Percentiles rank a stretch among this genome's conserved stretches.
These are phyloP conservation scores for Escarpia spicata DNA, from an alignment of 2,888 invertebrate genomes.

Conservation along the genomic window DNA sequence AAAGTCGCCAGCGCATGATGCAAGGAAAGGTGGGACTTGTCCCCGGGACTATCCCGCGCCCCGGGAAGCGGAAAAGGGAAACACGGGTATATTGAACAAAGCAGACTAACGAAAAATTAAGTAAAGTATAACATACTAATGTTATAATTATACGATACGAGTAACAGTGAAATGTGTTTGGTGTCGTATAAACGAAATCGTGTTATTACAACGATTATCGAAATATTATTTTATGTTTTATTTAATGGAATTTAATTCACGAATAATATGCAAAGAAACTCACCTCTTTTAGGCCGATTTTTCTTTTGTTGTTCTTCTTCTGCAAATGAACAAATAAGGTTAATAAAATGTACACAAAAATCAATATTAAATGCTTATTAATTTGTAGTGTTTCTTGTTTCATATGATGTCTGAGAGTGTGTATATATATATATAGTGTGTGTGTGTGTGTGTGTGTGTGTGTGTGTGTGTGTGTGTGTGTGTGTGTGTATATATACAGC, in stretches of 20 bases:
- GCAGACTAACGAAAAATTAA: background rate
- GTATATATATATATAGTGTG: background rate
- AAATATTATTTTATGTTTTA: background rate
- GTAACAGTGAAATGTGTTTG: background rate
- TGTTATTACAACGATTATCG: background rate
- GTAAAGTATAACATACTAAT: background rate
- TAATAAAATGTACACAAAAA: background rate
- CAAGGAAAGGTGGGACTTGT: background rate
- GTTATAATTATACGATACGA: background rate
- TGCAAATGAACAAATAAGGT: background rate
- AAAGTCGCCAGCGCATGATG: background rate
- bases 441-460: background rate
- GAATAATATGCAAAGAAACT: background rate
- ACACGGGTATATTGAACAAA: background rate
- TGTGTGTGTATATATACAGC: background rate
- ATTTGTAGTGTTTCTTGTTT: background rate
- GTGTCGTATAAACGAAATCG: background rate
- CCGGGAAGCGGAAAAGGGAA: background rate
- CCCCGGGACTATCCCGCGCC: background rate
- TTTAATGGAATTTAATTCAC: background rate
- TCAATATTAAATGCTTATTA: background rate
- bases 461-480: background rate
- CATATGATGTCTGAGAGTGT: background rate
- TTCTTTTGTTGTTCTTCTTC: constrained; percentile 13
- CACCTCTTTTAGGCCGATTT: constrained; percentile 16